Conservation (phyloP, 1,140 invertebrate species). For the Anastatus disparis region DNA sequence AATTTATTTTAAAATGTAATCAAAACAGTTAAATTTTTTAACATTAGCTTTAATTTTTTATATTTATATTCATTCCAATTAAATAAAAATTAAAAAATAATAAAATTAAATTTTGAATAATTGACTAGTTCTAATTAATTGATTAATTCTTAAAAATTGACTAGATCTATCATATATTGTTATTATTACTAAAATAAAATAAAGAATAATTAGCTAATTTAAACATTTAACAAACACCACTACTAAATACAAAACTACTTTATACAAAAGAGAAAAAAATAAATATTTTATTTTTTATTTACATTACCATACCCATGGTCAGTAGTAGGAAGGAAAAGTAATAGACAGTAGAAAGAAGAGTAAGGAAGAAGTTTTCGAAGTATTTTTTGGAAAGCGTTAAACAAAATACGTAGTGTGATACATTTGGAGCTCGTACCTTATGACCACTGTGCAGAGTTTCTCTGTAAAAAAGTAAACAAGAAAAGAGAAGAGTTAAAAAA, state of each 20-base stretch:
- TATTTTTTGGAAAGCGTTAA: constrained; percentile 44
- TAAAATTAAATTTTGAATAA: too few relatives aligned
- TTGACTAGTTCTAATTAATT: too few relatives aligned
- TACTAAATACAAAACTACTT: not conserved
- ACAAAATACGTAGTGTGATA: constrained; percentile 46
- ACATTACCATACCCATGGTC: constrained; percentile 24
- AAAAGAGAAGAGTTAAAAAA: constrained; percentile 61
- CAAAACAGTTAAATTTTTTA: too few relatives aligned
- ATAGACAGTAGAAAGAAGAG: constrained; percentile 39
- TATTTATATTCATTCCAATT: too few relatives aligned
- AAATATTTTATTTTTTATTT: not conserved
- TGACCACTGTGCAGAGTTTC: constrained; percentile 65
- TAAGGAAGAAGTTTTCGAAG: constrained; percentile 20
- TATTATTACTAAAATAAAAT: too few relatives aligned
- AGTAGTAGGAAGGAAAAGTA: constrained; percentile 29
- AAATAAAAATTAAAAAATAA: too few relatives aligned
- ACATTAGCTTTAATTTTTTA: too few relatives aligned
- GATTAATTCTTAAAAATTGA: too few relatives aligned
- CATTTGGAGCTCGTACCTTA: constrained; percentile 61
- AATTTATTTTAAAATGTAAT: too few relatives aligned
- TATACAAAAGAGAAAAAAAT: not conserved
- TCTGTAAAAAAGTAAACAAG: constrained; percentile 66
- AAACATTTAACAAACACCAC: too few relatives aligned
- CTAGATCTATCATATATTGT: too few relatives aligned
- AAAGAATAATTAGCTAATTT: too few relatives aligned